Conservation (phyloP, 2,888 invertebrate genomes). For the Morinoia aosen region DNA sequence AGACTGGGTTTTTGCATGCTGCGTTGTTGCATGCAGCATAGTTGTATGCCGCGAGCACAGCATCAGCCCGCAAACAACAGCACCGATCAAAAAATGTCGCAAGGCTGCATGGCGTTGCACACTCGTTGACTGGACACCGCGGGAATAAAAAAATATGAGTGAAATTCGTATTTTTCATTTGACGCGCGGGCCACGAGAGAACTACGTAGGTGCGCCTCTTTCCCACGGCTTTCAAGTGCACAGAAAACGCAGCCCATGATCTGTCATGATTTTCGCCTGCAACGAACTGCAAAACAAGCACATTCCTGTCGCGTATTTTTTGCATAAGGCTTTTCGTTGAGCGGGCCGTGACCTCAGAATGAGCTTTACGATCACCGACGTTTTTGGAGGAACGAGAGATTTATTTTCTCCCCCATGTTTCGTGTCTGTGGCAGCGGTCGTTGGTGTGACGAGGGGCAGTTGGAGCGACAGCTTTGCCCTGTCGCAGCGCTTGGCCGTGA, state of each 20-base stretch:
- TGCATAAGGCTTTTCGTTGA: neutral
- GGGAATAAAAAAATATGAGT: neutral
- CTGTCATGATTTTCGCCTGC: neutral
- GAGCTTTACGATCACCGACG: constrained; percentile 12
- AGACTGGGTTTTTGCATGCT: no score
- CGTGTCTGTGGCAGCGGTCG: neutral
- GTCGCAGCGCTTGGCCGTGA: neutral
- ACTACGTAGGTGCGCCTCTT: neutral
- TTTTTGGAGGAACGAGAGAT: neutral
- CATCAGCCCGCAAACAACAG: neutral
- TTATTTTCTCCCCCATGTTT: neutral
- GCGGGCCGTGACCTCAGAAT: neutral
- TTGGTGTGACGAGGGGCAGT: neutral
- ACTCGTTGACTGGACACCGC: neutral
- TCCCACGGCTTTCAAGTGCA: constrained; percentile 13
- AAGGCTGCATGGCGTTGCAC: neutral
- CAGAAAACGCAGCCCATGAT: neutral
- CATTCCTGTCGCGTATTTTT: neutral
- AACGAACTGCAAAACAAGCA: neutral
- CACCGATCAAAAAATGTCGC: neutral
- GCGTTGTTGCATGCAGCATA: no score
- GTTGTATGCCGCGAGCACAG: neutral
- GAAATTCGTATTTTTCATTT: neutral
- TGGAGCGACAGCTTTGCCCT: neutral
- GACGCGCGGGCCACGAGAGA: neutral